Evolutionary conservation across 30 jellyfish, hydroid and myxozoan genomes (phyloP).

Genomic region (Aurelia sp.): DNA sequence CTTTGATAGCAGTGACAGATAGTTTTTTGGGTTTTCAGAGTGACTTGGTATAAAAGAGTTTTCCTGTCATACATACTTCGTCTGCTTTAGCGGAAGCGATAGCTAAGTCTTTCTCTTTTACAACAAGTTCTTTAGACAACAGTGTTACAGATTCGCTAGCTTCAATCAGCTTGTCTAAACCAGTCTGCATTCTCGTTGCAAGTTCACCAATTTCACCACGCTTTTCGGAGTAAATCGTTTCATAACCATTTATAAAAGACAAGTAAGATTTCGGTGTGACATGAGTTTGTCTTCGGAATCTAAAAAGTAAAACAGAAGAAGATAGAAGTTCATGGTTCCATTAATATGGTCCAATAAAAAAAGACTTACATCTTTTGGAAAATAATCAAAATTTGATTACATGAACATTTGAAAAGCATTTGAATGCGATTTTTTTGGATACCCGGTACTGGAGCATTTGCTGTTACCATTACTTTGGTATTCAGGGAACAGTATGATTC

Average conservation of each 20-base stretch:
- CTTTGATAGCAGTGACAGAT: too few species aligned
- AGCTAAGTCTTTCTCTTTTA: slow-evolving; percentile 90
- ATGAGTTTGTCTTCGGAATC: slow-evolving; percentile 96
- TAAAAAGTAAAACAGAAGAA: background rate
- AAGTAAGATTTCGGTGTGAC: slow-evolving; percentile 98
- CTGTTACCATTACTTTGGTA: too few species aligned
- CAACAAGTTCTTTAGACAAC: slow-evolving; percentile 92
- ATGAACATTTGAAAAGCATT: too few species aligned
- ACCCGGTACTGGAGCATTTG: too few species aligned
- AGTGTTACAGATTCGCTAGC: slow-evolving; percentile 96
- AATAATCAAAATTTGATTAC: too few species aligned
- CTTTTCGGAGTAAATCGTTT: slow-evolving; percentile 79
- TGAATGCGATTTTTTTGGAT: too few species aligned
- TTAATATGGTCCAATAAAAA: too few species aligned
- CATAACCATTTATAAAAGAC: slow-evolving; percentile 93
- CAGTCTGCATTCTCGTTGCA: slow-evolving; percentile 96
- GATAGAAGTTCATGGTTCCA: background rate
- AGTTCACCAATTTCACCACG: slow-evolving; percentile 92
- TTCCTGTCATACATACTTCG: background rate
- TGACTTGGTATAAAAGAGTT: too few species aligned
- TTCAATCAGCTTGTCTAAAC: slow-evolving; percentile 92
- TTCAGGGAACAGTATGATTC: too few species aligned
- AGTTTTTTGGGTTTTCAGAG: too few species aligned
- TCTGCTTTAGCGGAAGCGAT: slow-evolving; percentile 95
- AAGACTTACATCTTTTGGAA: too few species aligned